These are phyloP conservation scores for Sinocyclocheilus anophthalmus DNA, from an alignment of 2,113 vertebrate genomes.

Conservation along the genomic window DNA sequence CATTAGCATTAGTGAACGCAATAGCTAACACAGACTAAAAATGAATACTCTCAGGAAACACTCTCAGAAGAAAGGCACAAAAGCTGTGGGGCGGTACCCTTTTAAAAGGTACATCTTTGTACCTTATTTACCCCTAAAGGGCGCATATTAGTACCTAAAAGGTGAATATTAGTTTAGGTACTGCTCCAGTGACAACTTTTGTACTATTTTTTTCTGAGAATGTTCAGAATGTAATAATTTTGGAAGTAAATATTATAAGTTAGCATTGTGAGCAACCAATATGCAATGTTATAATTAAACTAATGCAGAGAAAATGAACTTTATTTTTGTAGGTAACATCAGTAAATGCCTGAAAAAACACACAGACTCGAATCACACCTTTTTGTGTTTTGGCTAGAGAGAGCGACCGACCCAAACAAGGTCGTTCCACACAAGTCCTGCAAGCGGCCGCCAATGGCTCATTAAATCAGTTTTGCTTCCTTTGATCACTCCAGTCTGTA, in stretches of 20 bases:
- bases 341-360: background rate
- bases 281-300: background rate
- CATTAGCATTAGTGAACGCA: background rate
- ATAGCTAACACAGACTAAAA: background rate
- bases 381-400: background rate
- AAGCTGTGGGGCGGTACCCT: background rate
- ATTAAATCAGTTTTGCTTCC: constrained; percentile 14
- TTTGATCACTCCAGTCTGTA: constrained; percentile 3
- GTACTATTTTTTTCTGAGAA: too few relatives aligned
- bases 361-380: background rate
- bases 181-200: too few relatives aligned
- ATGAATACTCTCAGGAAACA: background rate
- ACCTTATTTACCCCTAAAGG: background rate
- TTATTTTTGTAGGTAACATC: background rate
- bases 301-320: background rate
- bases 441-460: background rate
- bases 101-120: background rate
- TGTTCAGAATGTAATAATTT: background rate
- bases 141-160: too few relatives aligned
- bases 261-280: background rate
- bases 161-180: too few relatives aligned
- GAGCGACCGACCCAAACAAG: background rate
- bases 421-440: background rate
- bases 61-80: background rate
- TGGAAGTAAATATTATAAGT: background rate